A percentile compares a stretch with the other conserved stretches of the same genome.
These are phyloP conservation scores for Platerodrilus igneus DNA, from an alignment of 2,888 invertebrate genomes.

Conservation along the genomic window DNA sequence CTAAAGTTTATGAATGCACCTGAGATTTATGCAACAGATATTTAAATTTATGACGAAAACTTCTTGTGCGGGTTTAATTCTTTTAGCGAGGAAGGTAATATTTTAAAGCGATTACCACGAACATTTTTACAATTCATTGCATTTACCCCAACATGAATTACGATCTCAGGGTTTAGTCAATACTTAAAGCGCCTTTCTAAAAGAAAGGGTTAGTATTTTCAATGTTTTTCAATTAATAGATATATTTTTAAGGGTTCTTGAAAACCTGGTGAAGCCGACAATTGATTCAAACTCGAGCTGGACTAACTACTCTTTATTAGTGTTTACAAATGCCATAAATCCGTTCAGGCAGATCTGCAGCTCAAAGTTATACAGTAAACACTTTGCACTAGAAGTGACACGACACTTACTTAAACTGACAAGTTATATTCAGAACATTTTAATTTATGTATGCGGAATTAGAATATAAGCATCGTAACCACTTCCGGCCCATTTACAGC, in stretches of 20 bases:
- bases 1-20: constrained; percentile 20
- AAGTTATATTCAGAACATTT: constrained; percentile 12
- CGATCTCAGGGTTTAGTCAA: constrained; percentile 28
- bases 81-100: constrained; percentile 27
- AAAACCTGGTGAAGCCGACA: too few species aligned
- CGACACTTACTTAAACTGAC: too few species aligned
- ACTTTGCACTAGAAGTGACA: too few species aligned
- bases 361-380: too few species aligned
- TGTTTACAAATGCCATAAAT: too few species aligned
- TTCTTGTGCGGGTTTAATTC: constrained; percentile 26
- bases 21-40: constrained; percentile 19
- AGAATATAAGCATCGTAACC: constrained; percentile 31
- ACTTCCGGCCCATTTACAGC: constrained; percentile 44
- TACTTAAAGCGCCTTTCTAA: too few species aligned
- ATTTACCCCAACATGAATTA: constrained; percentile 31
- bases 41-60: constrained; percentile 28
- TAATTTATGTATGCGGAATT: constrained; percentile 23
- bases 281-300: too few species aligned
- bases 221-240: too few species aligned
- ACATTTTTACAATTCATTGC: constrained; percentile 37
- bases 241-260: too few species aligned
- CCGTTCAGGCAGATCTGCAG: too few species aligned
- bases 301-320: too few species aligned
- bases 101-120: constrained; percentile 34
- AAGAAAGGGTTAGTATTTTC: too few species aligned